Conservation (phyloP, 2,888 invertebrate genomes). For the Resseliella maxima region DNA sequence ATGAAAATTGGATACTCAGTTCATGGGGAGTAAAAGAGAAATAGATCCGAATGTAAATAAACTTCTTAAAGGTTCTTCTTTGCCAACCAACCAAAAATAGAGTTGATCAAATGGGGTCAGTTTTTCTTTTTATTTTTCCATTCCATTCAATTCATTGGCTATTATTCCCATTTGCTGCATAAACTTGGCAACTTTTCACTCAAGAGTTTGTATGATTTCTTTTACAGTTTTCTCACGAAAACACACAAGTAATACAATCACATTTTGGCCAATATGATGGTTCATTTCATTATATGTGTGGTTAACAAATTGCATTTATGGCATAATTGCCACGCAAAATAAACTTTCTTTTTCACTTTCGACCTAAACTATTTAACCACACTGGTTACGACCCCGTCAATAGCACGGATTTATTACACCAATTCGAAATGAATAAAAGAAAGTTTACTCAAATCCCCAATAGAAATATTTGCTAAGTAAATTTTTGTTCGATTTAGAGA, state of each 20-base stretch:
- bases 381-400: too few relatives aligned
- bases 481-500: background rate
- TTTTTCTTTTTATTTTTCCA: background rate
- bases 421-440: background rate
- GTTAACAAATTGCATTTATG: slow-evolving; percentile 8
- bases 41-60: slow-evolving; percentile 27
- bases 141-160: background rate
- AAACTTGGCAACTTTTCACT: background rate
- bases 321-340: background rate
- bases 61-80: slow-evolving; percentile 18
- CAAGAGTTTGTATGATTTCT: background rate
- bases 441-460: background rate
- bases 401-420: too few relatives aligned
- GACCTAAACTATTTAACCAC: too few relatives aligned
- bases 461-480: slow-evolving; percentile 22
- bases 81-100: slow-evolving; percentile 3
- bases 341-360: background rate
- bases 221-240: background rate
- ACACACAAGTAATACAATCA: background rate
- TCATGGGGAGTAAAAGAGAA: background rate
- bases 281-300: background rate
- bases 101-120: slow-evolving; percentile 37
- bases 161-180: slow-evolving; percentile 48
- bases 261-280: background rate
- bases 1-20: slow-evolving; percentile 37